Percentiles rank a stretch among this genome's conserved stretches.
phyloP scores from a whole-genome alignment of 2,113 vertebrate genomes.

The Corythornis vintsioides region DNA sequence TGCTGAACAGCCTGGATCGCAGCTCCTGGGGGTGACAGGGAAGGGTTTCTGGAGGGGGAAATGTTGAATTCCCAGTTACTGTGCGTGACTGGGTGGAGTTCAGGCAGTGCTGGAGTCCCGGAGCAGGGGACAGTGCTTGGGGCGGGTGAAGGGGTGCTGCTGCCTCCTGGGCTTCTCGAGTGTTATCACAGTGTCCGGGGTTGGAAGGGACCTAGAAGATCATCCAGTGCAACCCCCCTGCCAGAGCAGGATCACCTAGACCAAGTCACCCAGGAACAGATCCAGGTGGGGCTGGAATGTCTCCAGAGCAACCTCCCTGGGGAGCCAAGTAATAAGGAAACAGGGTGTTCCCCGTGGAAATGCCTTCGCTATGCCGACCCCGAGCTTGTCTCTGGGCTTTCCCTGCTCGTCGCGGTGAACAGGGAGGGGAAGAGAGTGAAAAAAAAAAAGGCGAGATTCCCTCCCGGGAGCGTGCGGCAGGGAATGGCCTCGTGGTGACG shows the following conservation, averaged over 20 bases:
- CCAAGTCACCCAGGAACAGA: no score
- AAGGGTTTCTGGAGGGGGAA: no score
- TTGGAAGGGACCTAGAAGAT: no score
- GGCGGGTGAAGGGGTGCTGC: not conserved
- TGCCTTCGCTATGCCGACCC: fast-evolving
- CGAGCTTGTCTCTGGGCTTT: not conserved
- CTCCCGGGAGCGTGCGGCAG: not conserved
- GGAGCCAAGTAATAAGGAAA: not conserved
- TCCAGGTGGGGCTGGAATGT: no score
- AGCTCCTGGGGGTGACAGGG: no score
- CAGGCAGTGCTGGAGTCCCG: not conserved
- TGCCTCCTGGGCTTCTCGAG: not conserved
- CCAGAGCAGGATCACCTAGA: no score
- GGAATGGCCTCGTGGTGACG: no score
- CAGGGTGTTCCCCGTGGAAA: not conserved
- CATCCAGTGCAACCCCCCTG: no score
- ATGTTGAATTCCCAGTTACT: not conserved
- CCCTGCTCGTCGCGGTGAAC: fast-evolving
- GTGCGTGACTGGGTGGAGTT: not conserved
- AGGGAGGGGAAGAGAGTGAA: not conserved
- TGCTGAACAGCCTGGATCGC: no score
- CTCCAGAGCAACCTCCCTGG: no score
- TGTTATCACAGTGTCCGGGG: no score
- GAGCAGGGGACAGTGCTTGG: not conserved
- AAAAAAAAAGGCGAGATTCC: fast-evolving